Evolutionary conservation across 2,113 vertebrate species (phyloP).

Genomic region (Heteronetta atricapilla): DNA sequence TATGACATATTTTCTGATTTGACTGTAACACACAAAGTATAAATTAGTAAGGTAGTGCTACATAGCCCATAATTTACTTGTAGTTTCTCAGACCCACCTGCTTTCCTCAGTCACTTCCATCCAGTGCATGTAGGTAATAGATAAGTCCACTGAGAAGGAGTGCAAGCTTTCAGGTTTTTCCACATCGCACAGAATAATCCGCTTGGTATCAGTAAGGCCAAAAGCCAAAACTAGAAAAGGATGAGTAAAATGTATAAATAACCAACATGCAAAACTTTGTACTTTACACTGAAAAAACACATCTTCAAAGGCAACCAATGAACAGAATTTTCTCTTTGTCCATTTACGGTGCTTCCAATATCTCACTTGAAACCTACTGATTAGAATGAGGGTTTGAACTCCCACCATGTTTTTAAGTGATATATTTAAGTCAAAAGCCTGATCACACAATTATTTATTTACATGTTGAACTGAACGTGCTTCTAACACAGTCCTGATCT

Average conservation of each 20-base stretch:
- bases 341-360: background rate
- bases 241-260: background rate
- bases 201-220: constrained; percentile 90
- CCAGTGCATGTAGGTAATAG: constrained; percentile 96
- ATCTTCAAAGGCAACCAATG: background rate
- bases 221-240: constrained; percentile 89
- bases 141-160: constrained; percentile 84
- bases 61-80: fast-evolving
- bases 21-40: background rate
- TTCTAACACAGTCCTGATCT: background rate
- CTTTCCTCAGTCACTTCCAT: constrained; percentile 95
- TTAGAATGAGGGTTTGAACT: background rate
- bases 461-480: background rate
- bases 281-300: background rate
- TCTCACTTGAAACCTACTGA: background rate
- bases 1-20: background rate
- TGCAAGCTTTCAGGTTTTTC: constrained; percentile 98
- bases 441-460: background rate
- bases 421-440: background rate
- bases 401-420: background rate
- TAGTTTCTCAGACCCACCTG: constrained; percentile 76
- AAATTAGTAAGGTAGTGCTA: background rate
- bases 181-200: constrained; percentile 92
- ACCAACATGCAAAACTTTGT: background rate
- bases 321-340: background rate